Conservation (phyloP, 2,113 vertebrate genomes). For the Nothoprocta perdicaria region DNA sequence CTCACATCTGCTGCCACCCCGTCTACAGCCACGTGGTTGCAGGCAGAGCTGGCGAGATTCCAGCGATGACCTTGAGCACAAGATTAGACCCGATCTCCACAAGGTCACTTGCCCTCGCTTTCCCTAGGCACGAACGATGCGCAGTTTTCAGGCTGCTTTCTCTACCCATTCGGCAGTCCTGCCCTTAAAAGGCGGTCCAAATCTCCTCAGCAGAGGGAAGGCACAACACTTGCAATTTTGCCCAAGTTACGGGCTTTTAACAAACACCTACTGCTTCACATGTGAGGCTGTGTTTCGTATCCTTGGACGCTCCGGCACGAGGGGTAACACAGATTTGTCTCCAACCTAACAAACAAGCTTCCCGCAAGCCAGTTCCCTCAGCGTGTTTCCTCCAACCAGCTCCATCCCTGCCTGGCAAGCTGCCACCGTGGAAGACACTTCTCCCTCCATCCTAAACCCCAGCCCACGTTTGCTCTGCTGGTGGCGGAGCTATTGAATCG, state of each 20-base stretch:
- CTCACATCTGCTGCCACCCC: neutral
- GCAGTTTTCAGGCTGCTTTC: neutral
- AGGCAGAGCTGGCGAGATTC: neutral
- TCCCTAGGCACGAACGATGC: neutral
- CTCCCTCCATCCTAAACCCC: neutral
- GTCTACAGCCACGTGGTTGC: neutral
- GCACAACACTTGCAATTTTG: neutral
- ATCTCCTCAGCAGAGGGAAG: neutral
- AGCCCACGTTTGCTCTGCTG: neutral
- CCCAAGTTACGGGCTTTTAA: neutral
- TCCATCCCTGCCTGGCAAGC: neutral
- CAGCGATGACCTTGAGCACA: neutral
- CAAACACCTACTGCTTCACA: neutral
- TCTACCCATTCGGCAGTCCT: neutral
- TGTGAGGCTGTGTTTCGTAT: fast-evolving
- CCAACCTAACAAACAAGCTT: neutral
- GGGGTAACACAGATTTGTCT: fast-evolving
- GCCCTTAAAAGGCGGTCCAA: neutral
- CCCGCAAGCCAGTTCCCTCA: neutral
- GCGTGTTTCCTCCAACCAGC: neutral
- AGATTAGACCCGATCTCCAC: fast-evolving
- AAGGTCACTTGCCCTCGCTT: neutral
- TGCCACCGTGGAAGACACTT: neutral
- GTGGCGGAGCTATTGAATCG: neutral
- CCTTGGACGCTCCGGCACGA: neutral